Evolutionary conservation across 1,140 invertebrate genomes (phyloP), one percentile per base, ranked within the genome.

Genomic region (Drosophila quadrilineata): DNA sequence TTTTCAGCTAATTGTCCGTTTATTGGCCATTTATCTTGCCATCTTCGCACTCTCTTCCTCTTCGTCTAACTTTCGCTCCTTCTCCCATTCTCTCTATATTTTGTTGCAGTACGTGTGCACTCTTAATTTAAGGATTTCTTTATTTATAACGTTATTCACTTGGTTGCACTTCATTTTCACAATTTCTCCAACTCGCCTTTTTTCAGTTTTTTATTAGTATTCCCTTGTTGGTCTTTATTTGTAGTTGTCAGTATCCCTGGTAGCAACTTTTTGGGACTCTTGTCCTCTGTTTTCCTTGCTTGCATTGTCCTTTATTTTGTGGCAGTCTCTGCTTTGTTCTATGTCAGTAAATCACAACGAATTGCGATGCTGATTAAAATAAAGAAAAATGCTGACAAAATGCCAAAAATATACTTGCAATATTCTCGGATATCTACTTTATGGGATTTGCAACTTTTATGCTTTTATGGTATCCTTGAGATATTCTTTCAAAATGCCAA

Each of bases 311-410:
- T 50, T 67, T 79, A 54, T 59, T 48, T 56, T n/a, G n/a, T n/a
- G n/a, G n/a, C n/a, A n/a, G 63, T 46, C 63, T 66, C 63, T n/a
- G 28, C 9, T 71, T 84, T 59, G 76, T 84, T 77, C 73, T 79
- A 84, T 82, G 79, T 84, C 77, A 84, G 79, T 82, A 82, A 82
- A 82, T 82, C 77, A 77, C 79, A 73, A 84, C 77, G 85, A 82
- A 82, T 82, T 85, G 77, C 68, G 77, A 73, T 58, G 85, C 77
- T 82, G 77, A 82, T 82, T 82, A 77, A 84, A n/a, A n/a, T n/a
- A n/a, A n/a, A n/a, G n/a, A n/a, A 77, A 82, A 71, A 82, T 77
- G 70, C 75, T 82, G 77, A 79, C 77, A 73, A 59, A 77, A 62
- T 60, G 77, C 77, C 77, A 82, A 57, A 48, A 57, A 77, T 77